phyloP scores from a whole-genome alignment of 2,888 invertebrate genomes.

The Biston betularia region DNA sequence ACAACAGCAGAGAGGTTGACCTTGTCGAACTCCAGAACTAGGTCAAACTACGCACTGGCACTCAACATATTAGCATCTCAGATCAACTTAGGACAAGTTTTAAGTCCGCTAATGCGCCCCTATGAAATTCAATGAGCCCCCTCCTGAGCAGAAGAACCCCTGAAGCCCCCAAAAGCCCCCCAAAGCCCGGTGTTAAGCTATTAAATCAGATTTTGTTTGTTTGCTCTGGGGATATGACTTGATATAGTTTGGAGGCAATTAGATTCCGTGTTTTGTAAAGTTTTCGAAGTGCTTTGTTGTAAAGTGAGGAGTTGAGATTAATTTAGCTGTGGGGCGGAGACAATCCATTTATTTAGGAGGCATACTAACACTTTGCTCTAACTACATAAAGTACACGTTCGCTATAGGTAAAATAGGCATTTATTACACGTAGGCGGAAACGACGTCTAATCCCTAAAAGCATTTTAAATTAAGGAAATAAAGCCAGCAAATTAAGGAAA shows the following conservation, averaged over 20 bases:
- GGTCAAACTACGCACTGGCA: conserved; percentile 24
- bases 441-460: too few relatives aligned
- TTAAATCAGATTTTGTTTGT: conserved; percentile 44
- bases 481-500: too few relatives aligned
- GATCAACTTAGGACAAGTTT: conserved; percentile 42
- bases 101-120: conserved; percentile 50
- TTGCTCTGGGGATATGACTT: conserved; percentile 38
- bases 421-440: too few relatives aligned
- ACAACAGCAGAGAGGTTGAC: not conserved
- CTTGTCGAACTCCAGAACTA: conserved; percentile 15
- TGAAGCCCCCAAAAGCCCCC: conserved; percentile 14
- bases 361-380: too few relatives aligned
- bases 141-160: not conserved
- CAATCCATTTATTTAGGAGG: not conserved
- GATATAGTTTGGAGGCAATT: conserved; percentile 32
- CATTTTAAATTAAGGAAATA: too few relatives aligned
- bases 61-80: conserved; percentile 33
- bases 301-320: not conserved
- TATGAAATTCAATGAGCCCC: conserved; percentile 59
- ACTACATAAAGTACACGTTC: too few relatives aligned
- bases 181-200: conserved; percentile 38
- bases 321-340: not conserved
- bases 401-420: too few relatives aligned
- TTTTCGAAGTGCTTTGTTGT: conserved; percentile 15
- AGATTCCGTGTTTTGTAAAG: conserved; percentile 26